Conservation (phyloP, 1,140 invertebrate genomes). For the Amphibalanus amphitrite region DNA sequence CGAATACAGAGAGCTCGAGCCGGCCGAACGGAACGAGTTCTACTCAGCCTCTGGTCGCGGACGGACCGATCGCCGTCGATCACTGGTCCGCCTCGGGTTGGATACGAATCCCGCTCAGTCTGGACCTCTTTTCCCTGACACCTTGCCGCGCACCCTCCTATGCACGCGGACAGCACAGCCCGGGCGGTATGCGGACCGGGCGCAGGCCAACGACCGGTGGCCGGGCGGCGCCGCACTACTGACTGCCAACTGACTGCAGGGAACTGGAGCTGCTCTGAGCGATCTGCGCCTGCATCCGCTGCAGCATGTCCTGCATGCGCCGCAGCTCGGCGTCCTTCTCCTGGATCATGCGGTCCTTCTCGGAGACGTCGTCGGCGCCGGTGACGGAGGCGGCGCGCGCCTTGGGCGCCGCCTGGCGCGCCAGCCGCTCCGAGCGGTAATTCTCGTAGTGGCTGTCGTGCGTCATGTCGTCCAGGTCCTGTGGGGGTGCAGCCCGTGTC, state of each 20-base stretch:
- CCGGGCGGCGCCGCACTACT: background rate
- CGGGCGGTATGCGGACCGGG: too few relatives aligned
- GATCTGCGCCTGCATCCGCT: conserved; percentile 91
- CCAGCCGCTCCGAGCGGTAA: conserved; percentile 27
- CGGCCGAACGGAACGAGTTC: too few relatives aligned
- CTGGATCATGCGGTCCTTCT: conserved; percentile 20
- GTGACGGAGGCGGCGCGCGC: conserved; percentile 23
- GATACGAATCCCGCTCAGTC: too few relatives aligned
- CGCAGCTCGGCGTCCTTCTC: conserved; percentile 44
- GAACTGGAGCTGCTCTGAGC: conserved; percentile 22
- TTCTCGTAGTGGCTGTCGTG: conserved; percentile 39
- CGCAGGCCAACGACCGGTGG: too few relatives aligned
- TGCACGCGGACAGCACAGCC: too few relatives aligned
- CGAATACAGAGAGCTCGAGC: too few relatives aligned
- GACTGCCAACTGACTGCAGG: background rate
- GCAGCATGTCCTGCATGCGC: conserved; percentile 88
- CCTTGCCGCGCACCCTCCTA: too few relatives aligned
- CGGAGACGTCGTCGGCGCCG: conserved; percentile 13
- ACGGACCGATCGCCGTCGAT: too few relatives aligned
- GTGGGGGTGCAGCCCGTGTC: conserved; percentile 9
- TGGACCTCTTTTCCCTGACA: too few relatives aligned
- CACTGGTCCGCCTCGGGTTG: too few relatives aligned
- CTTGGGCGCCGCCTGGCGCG: conserved; percentile 10
- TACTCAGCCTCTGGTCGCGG: too few relatives aligned
- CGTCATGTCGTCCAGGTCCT: conserved; percentile 37